Conservation (phyloP, 2,888 invertebrate species). For the Pardosa pseudoannulata region DNA sequence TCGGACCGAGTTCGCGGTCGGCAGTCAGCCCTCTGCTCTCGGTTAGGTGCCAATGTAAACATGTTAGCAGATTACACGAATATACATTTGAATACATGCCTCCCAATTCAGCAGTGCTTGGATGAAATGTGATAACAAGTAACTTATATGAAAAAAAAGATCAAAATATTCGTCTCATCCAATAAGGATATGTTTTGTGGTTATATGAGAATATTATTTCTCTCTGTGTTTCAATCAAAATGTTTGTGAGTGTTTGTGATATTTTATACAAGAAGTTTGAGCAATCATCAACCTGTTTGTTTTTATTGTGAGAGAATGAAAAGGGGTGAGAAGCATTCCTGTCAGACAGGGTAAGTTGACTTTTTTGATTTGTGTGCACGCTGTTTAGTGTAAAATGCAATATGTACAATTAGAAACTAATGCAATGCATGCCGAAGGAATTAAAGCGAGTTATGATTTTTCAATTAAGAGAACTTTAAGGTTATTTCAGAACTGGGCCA, state of each 20-base stretch:
- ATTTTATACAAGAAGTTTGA: background rate
- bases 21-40: background rate
- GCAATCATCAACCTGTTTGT: background rate
- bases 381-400: conserved; percentile 1
- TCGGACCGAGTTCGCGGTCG: background rate
- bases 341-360: conserved; percentile 45
- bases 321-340: conserved; percentile 3
- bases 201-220: background rate
- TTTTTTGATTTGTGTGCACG: background rate
- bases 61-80: background rate
- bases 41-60: background rate
- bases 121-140: background rate
- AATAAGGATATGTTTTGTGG: background rate
- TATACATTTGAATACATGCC: background rate
- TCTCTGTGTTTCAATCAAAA: background rate
- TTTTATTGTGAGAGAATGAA: conserved; percentile 20
- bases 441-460: background rate
- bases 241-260: background rate
- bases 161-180: background rate
- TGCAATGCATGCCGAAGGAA: background rate
- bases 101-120: background rate
- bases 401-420: background rate
- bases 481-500: conserved; percentile 27
- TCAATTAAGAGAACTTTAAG: conserved; percentile 36
- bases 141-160: background rate